A percentile compares a stretch with the other conserved stretches of the same genome.
Evolutionary conservation across 92 coral and sea anemone genomes (phyloP).

Genomic region (Muricea muricata): DNA sequence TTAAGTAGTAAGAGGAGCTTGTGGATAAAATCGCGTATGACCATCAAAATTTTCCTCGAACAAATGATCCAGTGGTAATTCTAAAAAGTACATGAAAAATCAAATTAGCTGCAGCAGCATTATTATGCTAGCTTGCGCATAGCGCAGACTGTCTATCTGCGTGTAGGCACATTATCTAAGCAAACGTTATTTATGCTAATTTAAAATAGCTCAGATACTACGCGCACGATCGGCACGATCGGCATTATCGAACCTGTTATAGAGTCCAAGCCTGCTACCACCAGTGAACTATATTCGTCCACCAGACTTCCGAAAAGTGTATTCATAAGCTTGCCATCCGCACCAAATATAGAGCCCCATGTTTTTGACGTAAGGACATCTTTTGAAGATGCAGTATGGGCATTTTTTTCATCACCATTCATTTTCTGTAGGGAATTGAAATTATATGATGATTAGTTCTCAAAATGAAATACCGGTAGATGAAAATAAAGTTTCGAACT

Average conservation of each 20-base stretch:
- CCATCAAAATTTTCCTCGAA: conserved; percentile 4
- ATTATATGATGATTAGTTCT: no score
- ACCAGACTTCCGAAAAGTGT: neutral
- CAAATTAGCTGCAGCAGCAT: no score
- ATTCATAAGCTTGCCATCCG: conserved; percentile 10
- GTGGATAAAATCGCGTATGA: conserved; percentile 16
- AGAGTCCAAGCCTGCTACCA: conserved; percentile 21
- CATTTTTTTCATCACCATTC: neutral
- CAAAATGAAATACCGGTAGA: no score
- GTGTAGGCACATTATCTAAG: no score
- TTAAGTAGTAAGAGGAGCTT: neutral
- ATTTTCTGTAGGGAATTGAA: neutral
- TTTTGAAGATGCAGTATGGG: neutral
- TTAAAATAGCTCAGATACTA: no score
- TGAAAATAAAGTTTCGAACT: no score
- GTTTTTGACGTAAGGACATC: neutral
- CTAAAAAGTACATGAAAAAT: neutral
- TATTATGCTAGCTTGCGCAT: no score
- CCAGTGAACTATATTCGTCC: conserved; percentile 33
- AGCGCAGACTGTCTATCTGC: no score
- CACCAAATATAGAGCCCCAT: conserved; percentile 40
- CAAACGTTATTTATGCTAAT: no score
- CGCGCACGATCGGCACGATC: no score
- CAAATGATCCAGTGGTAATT: conserved; percentile 9
- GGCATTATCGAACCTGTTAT: conserved; percentile 27